Evolutionary conservation across 1,140 invertebrate species (phyloP), one percentile per base, ranked within the genome.

Genomic region (Eulimnadia texana): DNA sequence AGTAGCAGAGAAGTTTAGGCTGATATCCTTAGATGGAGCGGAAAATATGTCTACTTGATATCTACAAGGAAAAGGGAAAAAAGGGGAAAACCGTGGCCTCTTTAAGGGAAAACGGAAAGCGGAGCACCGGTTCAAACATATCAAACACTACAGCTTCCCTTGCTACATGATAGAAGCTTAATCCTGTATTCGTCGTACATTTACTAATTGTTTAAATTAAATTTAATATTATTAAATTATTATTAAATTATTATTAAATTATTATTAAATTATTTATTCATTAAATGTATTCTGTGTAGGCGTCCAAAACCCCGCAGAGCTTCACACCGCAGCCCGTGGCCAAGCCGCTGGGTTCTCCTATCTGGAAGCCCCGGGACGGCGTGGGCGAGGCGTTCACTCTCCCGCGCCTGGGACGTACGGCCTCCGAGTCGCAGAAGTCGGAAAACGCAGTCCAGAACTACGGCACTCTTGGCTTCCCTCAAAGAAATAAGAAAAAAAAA

Each of bases 361-460:
- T 91, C 73, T 91, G 88, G 88, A 92, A 91, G 82, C 86, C 86
- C 77, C 80, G 87, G 77, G 85, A 88, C 59, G 62, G 58, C 53
- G 25, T 63, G 50, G 64, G 66, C 23, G 64, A 68, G 29, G 65
- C 71, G 62, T 72, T 72, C 66, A 75, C 73, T 57, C 71, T 74
- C 66, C 73, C 73, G 65, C 71, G 73, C 65, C 73, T 72, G 63
- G 68, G 72, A 64, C 73, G 72, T 65, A 73, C 33, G 6, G 33
- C 33, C 16, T 42, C 33, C 33, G 33, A 42, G 16, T 42, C 33
- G 6, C 33, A 42, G 6, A 42, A 42, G 16, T 16, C 33, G 16
- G 33, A 42, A 16, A 42, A 16, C 16, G 33, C 33, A 42, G 6
- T 42, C 33, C 33, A n/a, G 6, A 6, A 42, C 16, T 42, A 42